These are phyloP conservation scores for Caenorhabditis latens DNA, from an alignment of 1,140 invertebrate species.

Conservation along the genomic window DNA sequence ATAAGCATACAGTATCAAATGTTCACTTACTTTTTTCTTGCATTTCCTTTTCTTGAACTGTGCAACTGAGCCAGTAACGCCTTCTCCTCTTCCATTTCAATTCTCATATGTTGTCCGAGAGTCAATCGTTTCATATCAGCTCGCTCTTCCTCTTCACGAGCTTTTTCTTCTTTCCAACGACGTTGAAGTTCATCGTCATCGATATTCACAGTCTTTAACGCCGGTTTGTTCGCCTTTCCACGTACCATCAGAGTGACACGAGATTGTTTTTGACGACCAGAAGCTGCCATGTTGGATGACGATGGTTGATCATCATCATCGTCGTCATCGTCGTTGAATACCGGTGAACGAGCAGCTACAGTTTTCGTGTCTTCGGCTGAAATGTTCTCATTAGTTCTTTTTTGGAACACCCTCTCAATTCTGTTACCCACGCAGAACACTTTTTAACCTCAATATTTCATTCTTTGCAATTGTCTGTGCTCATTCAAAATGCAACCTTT, in stretches of 20 bases:
- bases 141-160: constrained; percentile 52
- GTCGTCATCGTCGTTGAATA: background rate
- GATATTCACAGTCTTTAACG: constrained; percentile 54
- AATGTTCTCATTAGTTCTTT: background rate
- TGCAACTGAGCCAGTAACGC: constrained; percentile 17
- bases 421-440: background rate
- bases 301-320: constrained; percentile 14
- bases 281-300: background rate
- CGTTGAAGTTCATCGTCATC: constrained; percentile 26
- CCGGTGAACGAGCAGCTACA: background rate
- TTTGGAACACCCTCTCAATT: background rate
- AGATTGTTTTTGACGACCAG: constrained; percentile 17
- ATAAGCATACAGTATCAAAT: too few species aligned
- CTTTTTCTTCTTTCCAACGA: constrained; percentile 54
- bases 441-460: background rate
- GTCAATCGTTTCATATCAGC: constrained; percentile 56
- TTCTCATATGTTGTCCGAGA: constrained; percentile 44
- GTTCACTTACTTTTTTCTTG: background rate
- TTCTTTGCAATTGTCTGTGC: background rate
- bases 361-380: constrained; percentile 30
- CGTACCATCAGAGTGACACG: constrained; percentile 54
- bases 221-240: constrained; percentile 56
- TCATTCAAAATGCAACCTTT: constrained; percentile 54
- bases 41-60: background rate
- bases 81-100: constrained; percentile 53